phyloP scores from a whole-genome alignment of 2,797 vertebrate genomes.

The Ispidina picta region DNA sequence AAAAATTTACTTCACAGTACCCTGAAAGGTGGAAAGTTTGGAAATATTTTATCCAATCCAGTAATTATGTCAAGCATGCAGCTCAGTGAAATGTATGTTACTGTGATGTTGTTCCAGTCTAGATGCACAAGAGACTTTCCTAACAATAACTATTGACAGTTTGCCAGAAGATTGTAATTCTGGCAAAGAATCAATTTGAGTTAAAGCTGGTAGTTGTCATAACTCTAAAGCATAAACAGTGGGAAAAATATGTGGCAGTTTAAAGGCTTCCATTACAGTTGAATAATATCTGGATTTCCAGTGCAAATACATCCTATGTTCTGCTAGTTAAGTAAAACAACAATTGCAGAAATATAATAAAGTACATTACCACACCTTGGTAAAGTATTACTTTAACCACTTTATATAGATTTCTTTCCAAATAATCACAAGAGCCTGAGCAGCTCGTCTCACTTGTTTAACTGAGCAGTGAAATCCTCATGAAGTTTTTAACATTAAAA shows the following conservation, averaged over 20 bases:
- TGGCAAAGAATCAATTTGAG: slow-evolving; percentile 10
- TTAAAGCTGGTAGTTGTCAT: background rate
- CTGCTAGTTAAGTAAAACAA: background rate
- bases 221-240: slow-evolving; percentile 7
- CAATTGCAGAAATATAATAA: background rate
- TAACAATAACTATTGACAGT: background rate
- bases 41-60: background rate
- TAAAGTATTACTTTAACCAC: background rate
- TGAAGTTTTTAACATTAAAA: background rate
- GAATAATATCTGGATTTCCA: slow-evolving; percentile 33
- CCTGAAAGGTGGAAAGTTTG: background rate
- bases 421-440: background rate
- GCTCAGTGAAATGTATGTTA: background rate
- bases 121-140: background rate
- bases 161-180: slow-evolving; percentile 15
- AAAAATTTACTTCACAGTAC: background rate
- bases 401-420: background rate
- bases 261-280: slow-evolving; percentile 17
- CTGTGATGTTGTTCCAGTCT: background rate
- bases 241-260: background rate
- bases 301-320: background rate
- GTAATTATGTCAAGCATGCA: background rate
- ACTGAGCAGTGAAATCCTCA: background rate
- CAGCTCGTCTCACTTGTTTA: background rate
- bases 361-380: background rate